Evolutionary conservation across 2,888 invertebrate species (phyloP), one percentile per base, ranked within the genome.

Genomic region (Polydrusus cervinus): DNA sequence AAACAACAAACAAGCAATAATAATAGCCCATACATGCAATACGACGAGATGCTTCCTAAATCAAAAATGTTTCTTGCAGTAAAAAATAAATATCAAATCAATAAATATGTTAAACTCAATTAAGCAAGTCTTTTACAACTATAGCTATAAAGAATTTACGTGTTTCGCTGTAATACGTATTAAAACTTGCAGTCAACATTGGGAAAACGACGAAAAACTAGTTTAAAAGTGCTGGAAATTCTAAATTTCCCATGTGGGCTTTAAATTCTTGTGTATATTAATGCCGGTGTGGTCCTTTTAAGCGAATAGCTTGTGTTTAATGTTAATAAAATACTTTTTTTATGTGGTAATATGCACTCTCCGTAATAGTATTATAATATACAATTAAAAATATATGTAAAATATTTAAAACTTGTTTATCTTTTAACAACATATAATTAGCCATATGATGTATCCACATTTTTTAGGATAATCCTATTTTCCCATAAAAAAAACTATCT

Each of bases 251-350:
- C 71, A n/a, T 16, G 65, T 25, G 71, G 9, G 45, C 55, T 65
- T 55, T 71, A 71, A 71, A 71, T 71, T 65, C 71, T 71, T 65
- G 55, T 64, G 64, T 71, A 71, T 71, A 71, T 71, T 71, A 71
- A 71, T 71, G 71, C 71, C 64, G 64, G 16, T 65, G 71, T 45
- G 71, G 53, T 45, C 55, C 43, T 65, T 71, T 64, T 71, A 71
- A 65, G 55, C 55, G 65, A 71, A 71, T 71, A 62, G 64, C 70
- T 34, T 13, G 55, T 14, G 61, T 14, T 71, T 71, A 71, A 71
- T 71, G 38, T 71, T 30, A 69, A 69, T 69, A 55, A 57, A 30
- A 51, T 13, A 20, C 7, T 51, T 25, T 25, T 51, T 51, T 51
- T 20, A 51, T 11, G 40, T 25, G 1, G 25, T 25, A 25, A 25